phyloP scores from a whole-genome alignment of 2,113 vertebrate genomes.

The Ceuthmochares aereus region DNA sequence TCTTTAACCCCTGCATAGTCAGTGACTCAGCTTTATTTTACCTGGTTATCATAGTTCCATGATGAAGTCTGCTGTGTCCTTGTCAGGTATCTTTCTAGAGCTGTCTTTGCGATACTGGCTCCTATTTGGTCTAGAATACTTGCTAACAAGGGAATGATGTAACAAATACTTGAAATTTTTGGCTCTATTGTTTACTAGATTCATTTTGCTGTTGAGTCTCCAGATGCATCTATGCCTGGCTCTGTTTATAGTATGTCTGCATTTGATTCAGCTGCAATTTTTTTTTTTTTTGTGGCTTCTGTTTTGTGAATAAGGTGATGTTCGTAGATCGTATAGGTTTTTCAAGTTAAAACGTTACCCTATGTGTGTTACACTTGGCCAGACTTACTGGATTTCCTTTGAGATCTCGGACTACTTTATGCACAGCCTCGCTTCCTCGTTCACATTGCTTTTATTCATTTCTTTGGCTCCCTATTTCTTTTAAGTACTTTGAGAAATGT shows the following conservation, averaged over 20 bases:
- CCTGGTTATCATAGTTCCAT: fast-evolving
- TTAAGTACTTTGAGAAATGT: not conserved
- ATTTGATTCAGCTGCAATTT: not conserved
- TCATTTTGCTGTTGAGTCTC: not conserved
- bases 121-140: not conserved
- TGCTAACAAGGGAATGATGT: not conserved
- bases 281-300: slow-evolving; percentile 3
- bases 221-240: not conserved
- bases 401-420: not conserved
- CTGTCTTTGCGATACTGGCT: not conserved
- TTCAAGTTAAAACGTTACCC: not conserved
- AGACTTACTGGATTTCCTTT: slow-evolving; percentile 3
- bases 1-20: not conserved
- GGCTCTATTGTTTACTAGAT: not conserved
- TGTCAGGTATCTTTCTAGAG: not conserved
- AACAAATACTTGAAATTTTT: slow-evolving; percentile 18
- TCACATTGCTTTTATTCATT: not conserved
- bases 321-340: not conserved
- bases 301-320: slow-evolving; percentile 8
- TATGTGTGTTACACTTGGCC: not conserved
- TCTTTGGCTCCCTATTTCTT: not conserved
- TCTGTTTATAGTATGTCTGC: not conserved
- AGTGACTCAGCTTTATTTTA: not conserved
- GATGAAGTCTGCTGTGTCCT: not conserved
- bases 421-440: not conserved